Evolutionary conservation across 2,113 vertebrate genomes (phyloP).

Genomic region (Sula dactylatra): DNA sequence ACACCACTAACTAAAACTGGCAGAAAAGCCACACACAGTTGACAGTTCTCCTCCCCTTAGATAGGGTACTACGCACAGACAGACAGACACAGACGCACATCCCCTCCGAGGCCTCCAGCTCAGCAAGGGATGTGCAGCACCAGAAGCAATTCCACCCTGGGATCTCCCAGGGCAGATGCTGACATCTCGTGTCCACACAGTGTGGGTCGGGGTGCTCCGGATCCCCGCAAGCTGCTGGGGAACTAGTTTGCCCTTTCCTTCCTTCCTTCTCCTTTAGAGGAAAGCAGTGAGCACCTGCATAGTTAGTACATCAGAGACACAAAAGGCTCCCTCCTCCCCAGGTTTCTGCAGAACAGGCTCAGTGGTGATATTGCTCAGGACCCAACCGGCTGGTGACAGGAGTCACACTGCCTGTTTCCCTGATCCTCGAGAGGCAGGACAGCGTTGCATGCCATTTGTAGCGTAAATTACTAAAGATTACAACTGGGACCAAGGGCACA

Average conservation of each 20-base stretch:
- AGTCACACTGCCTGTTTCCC: background rate
- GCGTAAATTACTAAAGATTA: background rate
- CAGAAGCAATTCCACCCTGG: conserved; percentile 36
- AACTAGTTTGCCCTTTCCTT: background rate
- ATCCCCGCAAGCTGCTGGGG: background rate
- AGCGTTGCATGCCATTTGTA: background rate
- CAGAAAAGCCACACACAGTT: background rate
- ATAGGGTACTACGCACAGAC: background rate
- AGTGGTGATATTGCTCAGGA: conserved; percentile 1
- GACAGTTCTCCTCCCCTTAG: conserved; percentile 10
- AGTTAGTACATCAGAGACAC: background rate
- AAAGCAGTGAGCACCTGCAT: conserved; percentile 45
- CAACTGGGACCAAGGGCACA: background rate
- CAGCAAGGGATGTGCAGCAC: conserved; percentile 47
- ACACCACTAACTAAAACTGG: background rate
- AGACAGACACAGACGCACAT: conserved; percentile 35
- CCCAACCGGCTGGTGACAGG: background rate
- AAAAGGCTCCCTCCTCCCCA: background rate
- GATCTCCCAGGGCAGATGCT: background rate
- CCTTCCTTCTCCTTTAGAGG: background rate
- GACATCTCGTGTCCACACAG: conserved; percentile 66
- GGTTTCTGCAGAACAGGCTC: background rate
- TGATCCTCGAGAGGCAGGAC: background rate
- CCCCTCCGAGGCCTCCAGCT: background rate
- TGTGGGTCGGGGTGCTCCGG: conserved; percentile 26